Conservation (phyloP, 2,888 invertebrate species). For the Aplocera efformata region DNA sequence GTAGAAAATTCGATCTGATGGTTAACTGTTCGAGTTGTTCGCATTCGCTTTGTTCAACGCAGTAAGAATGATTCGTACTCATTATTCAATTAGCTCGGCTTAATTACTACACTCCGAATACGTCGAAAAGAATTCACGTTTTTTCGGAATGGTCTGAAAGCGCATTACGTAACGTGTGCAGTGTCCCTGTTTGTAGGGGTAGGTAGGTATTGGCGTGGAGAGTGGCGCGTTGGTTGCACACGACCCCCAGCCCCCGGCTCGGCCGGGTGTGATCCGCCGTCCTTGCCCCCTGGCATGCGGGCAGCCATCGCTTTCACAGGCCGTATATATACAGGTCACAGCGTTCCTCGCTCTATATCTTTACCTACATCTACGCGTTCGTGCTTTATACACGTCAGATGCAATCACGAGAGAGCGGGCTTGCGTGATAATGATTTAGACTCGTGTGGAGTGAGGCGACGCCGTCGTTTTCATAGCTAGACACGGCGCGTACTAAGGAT, state of each 20-base stretch:
- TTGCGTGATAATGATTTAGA: slow-evolving; percentile 22
- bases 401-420: slow-evolving; percentile 21
- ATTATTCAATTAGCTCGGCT: slow-evolving; percentile 17
- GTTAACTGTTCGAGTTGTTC: slow-evolving; percentile 14
- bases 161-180: slow-evolving; percentile 10
- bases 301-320: slow-evolving; percentile 27
- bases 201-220: slow-evolving; percentile 8
- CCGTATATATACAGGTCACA: slow-evolving; percentile 22
- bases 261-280: slow-evolving; percentile 5
- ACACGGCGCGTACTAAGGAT: slow-evolving; percentile 12
- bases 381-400: slow-evolving; percentile 19
- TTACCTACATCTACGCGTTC: slow-evolving; percentile 14
- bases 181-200: slow-evolving; percentile 12
- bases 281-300: slow-evolving; percentile 25
- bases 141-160: slow-evolving; percentile 11
- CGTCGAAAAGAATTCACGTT: slow-evolving; percentile 10
- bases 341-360: slow-evolving; percentile 6
- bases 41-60: slow-evolving; percentile 16
- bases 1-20: slow-evolving; percentile 11
- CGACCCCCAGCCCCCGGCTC: neutral
- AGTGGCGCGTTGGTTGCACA: slow-evolving; percentile 7
- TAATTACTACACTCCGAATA: slow-evolving; percentile 12
- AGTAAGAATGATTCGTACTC: slow-evolving; percentile 16
- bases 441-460: slow-evolving; percentile 16
- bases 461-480: slow-evolving; percentile 12